Conservation (phyloP, 2,113 vertebrate genomes). For the Halcyon malimbica region DNA sequence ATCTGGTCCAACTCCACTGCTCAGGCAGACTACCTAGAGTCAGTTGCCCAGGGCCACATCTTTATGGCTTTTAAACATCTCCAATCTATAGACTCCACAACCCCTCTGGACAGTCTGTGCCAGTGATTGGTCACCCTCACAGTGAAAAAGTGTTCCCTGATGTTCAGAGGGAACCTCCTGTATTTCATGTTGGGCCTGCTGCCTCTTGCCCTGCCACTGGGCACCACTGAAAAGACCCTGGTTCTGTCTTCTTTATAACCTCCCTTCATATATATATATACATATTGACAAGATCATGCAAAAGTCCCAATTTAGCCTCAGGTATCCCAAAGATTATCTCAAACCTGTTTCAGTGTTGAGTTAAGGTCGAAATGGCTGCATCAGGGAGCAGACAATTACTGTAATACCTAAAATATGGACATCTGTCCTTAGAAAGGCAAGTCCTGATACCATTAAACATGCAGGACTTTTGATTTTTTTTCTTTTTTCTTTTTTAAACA, state of each 20-base stretch:
- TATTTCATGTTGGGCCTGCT: not conserved
- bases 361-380: accelerated
- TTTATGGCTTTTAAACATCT: not conserved
- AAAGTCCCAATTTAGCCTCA: not conserved
- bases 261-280: not conserved
- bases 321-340: not conserved
- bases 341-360: not conserved
- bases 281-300: not conserved
- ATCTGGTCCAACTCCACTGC: not conserved
- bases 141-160: not conserved
- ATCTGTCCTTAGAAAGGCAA: not conserved
- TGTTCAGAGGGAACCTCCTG: not conserved
- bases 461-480: not conserved
- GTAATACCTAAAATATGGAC: not conserved
- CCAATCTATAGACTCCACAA: not conserved
- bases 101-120: not conserved
- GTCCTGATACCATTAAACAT: not conserved
- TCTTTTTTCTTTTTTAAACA: not conserved
- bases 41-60: not conserved
- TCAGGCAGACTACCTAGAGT: not conserved
- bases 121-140: not conserved
- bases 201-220: not conserved
- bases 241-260: not conserved
- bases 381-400: not conserved
- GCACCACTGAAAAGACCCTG: not conserved